phyloP scores from a whole-genome alignment of 1,140 invertebrate genomes.

The Holcopasites calliopsidis region DNA sequence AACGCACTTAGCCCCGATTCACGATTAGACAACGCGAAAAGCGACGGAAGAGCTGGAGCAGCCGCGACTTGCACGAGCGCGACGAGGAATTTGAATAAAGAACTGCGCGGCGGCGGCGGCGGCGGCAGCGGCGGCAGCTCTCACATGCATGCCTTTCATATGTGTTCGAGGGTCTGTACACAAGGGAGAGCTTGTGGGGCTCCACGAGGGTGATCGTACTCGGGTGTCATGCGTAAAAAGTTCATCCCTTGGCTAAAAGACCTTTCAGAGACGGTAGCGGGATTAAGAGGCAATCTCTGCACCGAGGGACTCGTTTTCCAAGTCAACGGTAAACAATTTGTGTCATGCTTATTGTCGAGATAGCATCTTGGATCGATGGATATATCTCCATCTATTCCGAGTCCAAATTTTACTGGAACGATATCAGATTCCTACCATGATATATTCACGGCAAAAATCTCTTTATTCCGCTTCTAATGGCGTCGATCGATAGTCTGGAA shows the following conservation, averaged over 20 bases:
- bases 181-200: slow-evolving; percentile 43
- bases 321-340: not conserved
- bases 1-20: not conserved
- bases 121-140: slow-evolving; percentile 23
- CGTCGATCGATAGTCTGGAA: not conserved
- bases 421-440: not conserved
- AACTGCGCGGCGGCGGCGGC: slow-evolving; percentile 40
- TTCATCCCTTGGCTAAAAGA: slow-evolving; percentile 37
- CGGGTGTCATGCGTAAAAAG: slow-evolving; percentile 70
- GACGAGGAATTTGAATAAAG: slow-evolving; percentile 66
- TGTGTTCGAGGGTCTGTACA: slow-evolving; percentile 54
- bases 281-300: slow-evolving; percentile 19
- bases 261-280: slow-evolving; percentile 6
- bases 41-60: not conserved
- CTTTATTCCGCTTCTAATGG: slow-evolving; percentile 43
- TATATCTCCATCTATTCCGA: too few relatives aligned
- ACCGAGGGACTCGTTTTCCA: not conserved
- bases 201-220: slow-evolving; percentile 68
- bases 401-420: not conserved
- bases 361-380: too few relatives aligned
- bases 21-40: slow-evolving; percentile 22
- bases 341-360: too few relatives aligned
- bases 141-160: slow-evolving; percentile 1
- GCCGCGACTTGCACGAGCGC: slow-evolving; percentile 29
- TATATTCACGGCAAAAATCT: not conserved